Evolutionary conservation across 1,140 invertebrate genomes (phyloP).

Genomic region (Lysiphlebus fabarum): DNA sequence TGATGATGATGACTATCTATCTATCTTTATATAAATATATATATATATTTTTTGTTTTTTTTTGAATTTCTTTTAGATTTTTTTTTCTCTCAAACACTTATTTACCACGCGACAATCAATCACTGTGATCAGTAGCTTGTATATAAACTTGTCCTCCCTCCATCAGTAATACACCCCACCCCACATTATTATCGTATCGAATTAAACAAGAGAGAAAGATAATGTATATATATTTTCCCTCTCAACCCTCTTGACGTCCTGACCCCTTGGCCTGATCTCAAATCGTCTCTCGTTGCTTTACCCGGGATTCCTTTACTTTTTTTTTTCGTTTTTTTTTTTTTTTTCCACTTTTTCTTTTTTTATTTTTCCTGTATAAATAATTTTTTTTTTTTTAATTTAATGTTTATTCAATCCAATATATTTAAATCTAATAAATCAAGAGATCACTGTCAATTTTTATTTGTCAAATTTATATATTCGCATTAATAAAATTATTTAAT

Average conservation of each 20-base stretch:
- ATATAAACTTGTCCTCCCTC: constrained; percentile 3
- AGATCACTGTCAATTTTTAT: background rate
- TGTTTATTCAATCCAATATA: background rate
- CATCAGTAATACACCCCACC: background rate
- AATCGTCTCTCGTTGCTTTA: too few relatives aligned
- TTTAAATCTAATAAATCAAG: background rate
- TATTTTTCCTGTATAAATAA: constrained; percentile 13
- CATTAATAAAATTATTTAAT: background rate
- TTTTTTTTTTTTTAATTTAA: background rate
- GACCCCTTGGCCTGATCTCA: constrained; percentile 17
- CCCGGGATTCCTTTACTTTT: constrained; percentile 20
- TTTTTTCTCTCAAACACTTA: constrained; percentile 9
- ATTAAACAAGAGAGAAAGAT: background rate
- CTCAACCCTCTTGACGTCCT: constrained; percentile 26
- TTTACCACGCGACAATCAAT: constrained; percentile 25
- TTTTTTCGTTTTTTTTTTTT: constrained; percentile 21
- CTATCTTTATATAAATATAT: background rate
- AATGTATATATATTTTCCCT: background rate
- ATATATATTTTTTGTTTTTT: background rate
- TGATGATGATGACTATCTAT: too few relatives aligned
- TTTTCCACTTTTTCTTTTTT: constrained; percentile 17
- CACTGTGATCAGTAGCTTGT: constrained; percentile 10
- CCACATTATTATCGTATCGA: background rate
- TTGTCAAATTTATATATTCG: too few relatives aligned
- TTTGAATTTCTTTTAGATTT: background rate